Evolutionary conservation across 2,888 invertebrate genomes (phyloP), one percentile per base, ranked within the genome.

Genomic region (Caenorhabditis angaria): DNA sequence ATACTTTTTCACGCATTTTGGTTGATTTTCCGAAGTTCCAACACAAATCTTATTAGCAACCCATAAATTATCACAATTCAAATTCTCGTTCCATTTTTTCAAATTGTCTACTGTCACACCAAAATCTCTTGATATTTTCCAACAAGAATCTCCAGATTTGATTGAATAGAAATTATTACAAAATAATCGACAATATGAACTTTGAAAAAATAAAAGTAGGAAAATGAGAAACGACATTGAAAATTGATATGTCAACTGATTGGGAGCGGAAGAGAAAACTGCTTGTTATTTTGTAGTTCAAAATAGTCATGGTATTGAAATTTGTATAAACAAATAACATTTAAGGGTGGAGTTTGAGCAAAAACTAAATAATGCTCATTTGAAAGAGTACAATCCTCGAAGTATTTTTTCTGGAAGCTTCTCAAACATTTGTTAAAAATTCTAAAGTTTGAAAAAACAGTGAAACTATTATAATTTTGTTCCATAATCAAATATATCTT

Each of bases 31-130:
- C 0, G 64, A 58, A 3, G 50, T 50, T 14, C 50, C 47, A 18
- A 57, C 10, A 28, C 67, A 67, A 0, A 67, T n/a, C 48, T 68
- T 28, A n/a, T 60, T 47, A n/a, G 29, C 60, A 51, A 22, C 50
- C 53, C 25, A 18, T 24, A 64, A 22, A 8, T 64, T 64, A 20
- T 64, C 64, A 48, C 64, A 64, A 28, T 57, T 14, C 47, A 51
- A 8, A 27, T 58, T 53, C 10, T 29, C 24, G 28, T 65, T 65
- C 35, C 27, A 53, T 20, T 5, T 4, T 22, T 35, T 28, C 51
- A 65, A 25, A 8, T 20, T 6, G 10, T 65, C 58, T 20, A 65
- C 6, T 0, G 29, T 59, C 53, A 65, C 12, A 24, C 53, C 51
- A 1, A 22, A 41, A 20, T 28, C 20, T 0, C 50, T 48, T 20